A percentile compares a stretch with the other conserved stretches of the same genome.
These are phyloP conservation scores for Scelioninae gen. 2 DNA, from an alignment of 2,888 invertebrate species.

Conservation along the genomic window DNA sequence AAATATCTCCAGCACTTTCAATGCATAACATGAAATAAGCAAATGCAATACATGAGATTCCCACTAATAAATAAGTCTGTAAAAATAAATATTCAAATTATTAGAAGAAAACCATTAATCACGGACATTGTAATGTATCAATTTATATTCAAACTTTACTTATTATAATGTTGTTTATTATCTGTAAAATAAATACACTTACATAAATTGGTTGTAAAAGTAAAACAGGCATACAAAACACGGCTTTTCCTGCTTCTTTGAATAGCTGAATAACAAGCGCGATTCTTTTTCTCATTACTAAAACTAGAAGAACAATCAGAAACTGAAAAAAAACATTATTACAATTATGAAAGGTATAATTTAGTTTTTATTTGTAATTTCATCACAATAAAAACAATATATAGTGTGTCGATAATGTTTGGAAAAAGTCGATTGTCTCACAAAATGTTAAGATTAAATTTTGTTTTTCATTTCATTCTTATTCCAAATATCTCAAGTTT, in stretches of 20 bases:
- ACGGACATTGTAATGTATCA: too few species aligned
- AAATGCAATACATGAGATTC: slow-evolving; percentile 77
- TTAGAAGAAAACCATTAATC: neutral
- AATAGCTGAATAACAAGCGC: slow-evolving; percentile 80
- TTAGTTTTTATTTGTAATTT: too few species aligned
- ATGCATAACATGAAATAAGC: slow-evolving; percentile 80
- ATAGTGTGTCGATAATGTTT: too few species aligned
- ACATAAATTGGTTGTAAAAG: slow-evolving; percentile 80
- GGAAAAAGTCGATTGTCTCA: too few species aligned
- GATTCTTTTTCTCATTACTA: slow-evolving; percentile 80
- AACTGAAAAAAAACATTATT: slow-evolving; percentile 66
- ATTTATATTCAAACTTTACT: too few species aligned
- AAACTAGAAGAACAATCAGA: slow-evolving; percentile 77
- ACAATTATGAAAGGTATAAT: too few species aligned
- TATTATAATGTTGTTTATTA: too few species aligned
- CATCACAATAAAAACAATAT: too few species aligned
- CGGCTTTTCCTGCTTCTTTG: slow-evolving; percentile 81
- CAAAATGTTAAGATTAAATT: too few species aligned
- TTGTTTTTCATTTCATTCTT: too few species aligned
- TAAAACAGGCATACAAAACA: slow-evolving; percentile 79
- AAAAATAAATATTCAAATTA: slow-evolving; percentile 52
- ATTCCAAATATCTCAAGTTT: too few species aligned
- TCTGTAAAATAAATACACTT: too few species aligned
- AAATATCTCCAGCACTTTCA: slow-evolving; percentile 78
- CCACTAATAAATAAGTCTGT: slow-evolving; percentile 78